Evolutionary conservation across 1,140 invertebrate genomes (phyloP), one percentile per base, ranked within the genome.

Genomic region (Calliopsis andreniformis): DNA sequence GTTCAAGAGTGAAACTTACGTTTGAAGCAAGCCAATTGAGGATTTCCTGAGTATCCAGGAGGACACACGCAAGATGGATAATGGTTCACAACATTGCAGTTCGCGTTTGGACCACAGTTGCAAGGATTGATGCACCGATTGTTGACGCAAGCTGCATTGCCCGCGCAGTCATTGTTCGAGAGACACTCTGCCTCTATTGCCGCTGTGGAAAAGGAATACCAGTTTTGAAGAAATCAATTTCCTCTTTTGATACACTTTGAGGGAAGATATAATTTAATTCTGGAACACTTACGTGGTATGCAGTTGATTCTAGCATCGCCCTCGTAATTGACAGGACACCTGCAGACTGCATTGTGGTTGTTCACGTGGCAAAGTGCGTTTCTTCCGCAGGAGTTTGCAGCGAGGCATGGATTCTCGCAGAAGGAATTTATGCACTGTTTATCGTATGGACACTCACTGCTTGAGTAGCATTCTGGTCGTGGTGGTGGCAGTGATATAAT

Each of bases 51-150:
- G 88, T 94, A 96, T 55, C 96, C 96, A 20, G 94, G 93, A 83
- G 94, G 91, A 87, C 97, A 98, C 78, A 93, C 94, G 87, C 97
- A 98, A 7, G 95, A 94, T 42, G 97, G 96, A 91, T 96, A 96
- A 86, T 98, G 97, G 89, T 96, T 94, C 56, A 93, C 91, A 1
- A 97, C 96, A 68, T 92, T 92, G 88, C 97, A 98, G 80, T 96
- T 95, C 3, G 97, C 95, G 87, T 97, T 95, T 1, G 93, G 91
- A 49, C 97, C 97, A 86, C 97, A 98, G 71, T 96, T 95, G 81
- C 97, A 98, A 0, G 97, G 97, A 87, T 94, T 96, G 6, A 95
- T 94, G 87, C 97, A 98, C 10, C 93, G 90, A 53, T 93, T 92
- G 80, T 97, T 97, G 42, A 97, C 93, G 87, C 97, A 98, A 3